Conservation (phyloP, 2,113 vertebrate genomes). For the Anarhynchus alexandrinus region DNA sequence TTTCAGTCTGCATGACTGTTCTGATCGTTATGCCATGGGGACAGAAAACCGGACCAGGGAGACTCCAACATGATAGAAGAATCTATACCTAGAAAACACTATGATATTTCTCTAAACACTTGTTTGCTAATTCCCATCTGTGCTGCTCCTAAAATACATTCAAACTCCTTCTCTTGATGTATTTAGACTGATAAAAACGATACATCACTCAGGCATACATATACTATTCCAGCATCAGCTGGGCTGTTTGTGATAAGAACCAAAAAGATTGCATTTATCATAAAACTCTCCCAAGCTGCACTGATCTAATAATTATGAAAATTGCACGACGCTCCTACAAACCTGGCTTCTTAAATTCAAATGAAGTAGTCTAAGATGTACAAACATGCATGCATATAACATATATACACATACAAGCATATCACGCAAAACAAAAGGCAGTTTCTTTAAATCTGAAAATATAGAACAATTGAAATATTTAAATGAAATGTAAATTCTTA, state of each 20-base stretch:
- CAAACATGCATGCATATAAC: background rate
- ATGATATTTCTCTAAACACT: constrained; percentile 17
- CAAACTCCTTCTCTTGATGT: background rate
- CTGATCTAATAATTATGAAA: background rate
- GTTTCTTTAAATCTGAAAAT: background rate
- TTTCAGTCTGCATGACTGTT: constrained; percentile 10
- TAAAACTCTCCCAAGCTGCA: background rate
- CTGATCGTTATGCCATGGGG: constrained; percentile 21
- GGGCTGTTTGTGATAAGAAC: background rate
- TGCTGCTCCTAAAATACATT: background rate
- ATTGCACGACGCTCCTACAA: background rate
- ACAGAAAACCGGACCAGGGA: background rate
- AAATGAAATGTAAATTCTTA: background rate
- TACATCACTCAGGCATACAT: background rate
- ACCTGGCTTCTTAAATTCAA: background rate
- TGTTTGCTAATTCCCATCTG: constrained; percentile 23
- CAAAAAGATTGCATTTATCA: background rate
- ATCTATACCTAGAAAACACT: background rate
- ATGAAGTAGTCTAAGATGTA: background rate
- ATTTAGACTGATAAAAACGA: constrained; percentile 21
- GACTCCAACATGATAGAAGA: background rate
- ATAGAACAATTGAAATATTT: background rate
- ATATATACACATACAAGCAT: background rate
- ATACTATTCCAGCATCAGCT: background rate
- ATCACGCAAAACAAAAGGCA: background rate